These are phyloP conservation scores for Leptura quadrifasciata DNA, from an alignment of 2,888 invertebrate species.

Conservation along the genomic window DNA sequence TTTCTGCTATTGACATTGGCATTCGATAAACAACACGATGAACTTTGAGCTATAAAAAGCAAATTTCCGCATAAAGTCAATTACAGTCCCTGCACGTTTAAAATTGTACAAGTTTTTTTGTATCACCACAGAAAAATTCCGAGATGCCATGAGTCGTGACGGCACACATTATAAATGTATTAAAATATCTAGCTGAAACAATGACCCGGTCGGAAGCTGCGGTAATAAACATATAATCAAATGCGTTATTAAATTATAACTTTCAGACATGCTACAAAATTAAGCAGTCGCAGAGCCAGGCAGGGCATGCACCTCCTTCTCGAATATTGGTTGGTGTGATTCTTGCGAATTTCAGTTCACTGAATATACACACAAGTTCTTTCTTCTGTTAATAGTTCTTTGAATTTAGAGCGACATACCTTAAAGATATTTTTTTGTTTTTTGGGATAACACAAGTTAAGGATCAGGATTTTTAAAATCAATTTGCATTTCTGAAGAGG, in stretches of 20 bases:
- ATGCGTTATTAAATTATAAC: background rate
- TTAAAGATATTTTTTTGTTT: too few species aligned
- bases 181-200: background rate
- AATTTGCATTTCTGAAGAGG: too few species aligned
- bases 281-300: too few species aligned
- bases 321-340: too few species aligned
- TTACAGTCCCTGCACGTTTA: background rate
- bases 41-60: background rate
- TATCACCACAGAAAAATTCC: background rate
- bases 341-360: too few species aligned
- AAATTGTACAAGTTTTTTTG: background rate
- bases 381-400: too few species aligned
- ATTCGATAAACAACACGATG: background rate
- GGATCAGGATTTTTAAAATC: too few species aligned
- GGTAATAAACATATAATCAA: background rate
- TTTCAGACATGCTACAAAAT: background rate
- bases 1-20: conserved; percentile 3
- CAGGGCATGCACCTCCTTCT: too few species aligned
- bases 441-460: too few species aligned
- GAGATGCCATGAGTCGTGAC: background rate
- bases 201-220: background rate
- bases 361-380: too few species aligned
- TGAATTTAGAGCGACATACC: too few species aligned
- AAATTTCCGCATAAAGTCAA: background rate
- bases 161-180: background rate